These are phyloP conservation scores for Apodemus speciosus DNA, from an alignment of 2,113 vertebrate species.

Conservation along the genomic window DNA sequence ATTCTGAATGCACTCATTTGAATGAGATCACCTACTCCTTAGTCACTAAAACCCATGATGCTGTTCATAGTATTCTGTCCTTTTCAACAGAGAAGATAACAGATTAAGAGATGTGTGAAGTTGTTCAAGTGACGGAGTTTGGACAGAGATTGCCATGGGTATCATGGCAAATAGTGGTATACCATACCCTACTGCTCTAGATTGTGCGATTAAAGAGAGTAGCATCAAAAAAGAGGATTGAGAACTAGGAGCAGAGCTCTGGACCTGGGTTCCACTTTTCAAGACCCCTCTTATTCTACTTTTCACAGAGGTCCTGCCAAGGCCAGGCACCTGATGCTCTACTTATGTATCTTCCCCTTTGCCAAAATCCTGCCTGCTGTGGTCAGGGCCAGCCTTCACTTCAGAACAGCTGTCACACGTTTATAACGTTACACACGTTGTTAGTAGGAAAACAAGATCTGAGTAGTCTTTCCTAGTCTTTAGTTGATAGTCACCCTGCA, in stretches of 20 bases:
- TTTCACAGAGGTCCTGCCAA: slow-evolving; percentile 22
- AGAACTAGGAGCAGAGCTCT: slow-evolving; percentile 3
- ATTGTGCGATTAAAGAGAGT: neutral
- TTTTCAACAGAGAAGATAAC: slow-evolving; percentile 51
- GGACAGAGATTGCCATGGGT: slow-evolving; percentile 11
- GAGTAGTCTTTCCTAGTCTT: slow-evolving; percentile 1
- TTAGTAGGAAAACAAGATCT: slow-evolving; percentile 30
- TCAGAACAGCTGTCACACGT: slow-evolving; percentile 24
- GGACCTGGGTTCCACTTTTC: slow-evolving; percentile 51
- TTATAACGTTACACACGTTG: slow-evolving; percentile 24
- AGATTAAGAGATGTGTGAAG: slow-evolving; percentile 44
- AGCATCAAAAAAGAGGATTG: slow-evolving; percentile 36
- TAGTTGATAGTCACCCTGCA: slow-evolving; percentile 24
- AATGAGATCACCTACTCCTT: slow-evolving; percentile 34
- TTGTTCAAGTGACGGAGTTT: slow-evolving; percentile 42
- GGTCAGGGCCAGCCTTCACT: slow-evolving; percentile 4
- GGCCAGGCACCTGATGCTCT: neutral
- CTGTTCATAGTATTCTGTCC: neutral
- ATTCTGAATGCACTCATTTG: slow-evolving; percentile 37
- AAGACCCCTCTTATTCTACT: slow-evolving; percentile 29
- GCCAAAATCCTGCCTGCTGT: neutral
- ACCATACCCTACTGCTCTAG: neutral
- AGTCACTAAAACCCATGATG: slow-evolving; percentile 28
- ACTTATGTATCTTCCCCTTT: neutral
- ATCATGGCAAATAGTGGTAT: neutral